Evolutionary conservation across 2,888 invertebrate species (phyloP).

Genomic region (Acleris holmiana): DNA sequence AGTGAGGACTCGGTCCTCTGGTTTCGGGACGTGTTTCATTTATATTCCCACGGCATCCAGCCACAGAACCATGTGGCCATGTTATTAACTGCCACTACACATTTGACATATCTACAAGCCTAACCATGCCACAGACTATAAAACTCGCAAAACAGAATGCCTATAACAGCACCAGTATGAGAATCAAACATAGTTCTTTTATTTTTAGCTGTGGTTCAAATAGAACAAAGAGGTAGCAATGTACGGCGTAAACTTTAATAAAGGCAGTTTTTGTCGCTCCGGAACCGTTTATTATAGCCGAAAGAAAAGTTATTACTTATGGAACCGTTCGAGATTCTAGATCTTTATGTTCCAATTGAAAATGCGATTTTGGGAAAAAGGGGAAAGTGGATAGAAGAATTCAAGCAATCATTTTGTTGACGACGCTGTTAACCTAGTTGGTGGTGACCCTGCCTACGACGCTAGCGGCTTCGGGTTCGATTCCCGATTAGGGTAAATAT

Average conservation of each 20-base stretch:
- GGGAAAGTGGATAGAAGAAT: not conserved
- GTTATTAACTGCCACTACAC: conserved; percentile 44
- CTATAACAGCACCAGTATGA: conserved; percentile 21
- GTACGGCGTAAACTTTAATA: conserved; percentile 26
- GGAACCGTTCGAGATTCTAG: not conserved
- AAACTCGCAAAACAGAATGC: conserved; percentile 33
- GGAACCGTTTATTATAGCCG: conserved; percentile 29
- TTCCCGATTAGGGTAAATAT: no score
- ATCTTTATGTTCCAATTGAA: conserved; percentile 17
- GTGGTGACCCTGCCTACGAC: no score
- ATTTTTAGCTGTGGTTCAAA: conserved; percentile 12
- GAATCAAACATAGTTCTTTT: not conserved
- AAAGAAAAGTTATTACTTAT: conserved; percentile 32
- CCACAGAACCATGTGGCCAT: conserved; percentile 44
- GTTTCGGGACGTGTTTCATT: conserved; percentile 40
- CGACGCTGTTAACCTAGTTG: no score
- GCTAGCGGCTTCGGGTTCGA: no score
- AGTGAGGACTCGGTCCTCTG: not conserved
- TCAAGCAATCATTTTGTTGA: not conserved
- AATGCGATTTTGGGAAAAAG: not conserved
- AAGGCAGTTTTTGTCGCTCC: conserved; percentile 33
- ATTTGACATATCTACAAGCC: conserved; percentile 27
- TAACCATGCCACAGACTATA: conserved; percentile 12
- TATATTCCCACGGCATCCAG: conserved; percentile 45
- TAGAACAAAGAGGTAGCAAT: conserved; percentile 13